Percentiles rank a stretch among this genome's conserved stretches.
Conservation (phyloP, 2,888 invertebrate species). For the Meta bourneti region DNA sequence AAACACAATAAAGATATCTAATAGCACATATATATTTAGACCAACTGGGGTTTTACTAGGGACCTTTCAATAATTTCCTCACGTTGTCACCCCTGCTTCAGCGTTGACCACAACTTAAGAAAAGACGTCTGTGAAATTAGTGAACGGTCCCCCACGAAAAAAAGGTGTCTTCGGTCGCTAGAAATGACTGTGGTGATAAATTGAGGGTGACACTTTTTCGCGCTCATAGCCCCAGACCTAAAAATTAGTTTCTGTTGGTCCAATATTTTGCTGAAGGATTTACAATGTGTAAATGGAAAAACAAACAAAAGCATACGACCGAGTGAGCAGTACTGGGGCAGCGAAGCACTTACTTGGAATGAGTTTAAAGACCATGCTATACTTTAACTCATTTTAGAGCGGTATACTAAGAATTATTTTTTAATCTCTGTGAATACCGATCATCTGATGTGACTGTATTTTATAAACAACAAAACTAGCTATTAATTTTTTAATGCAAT, state of each 20-base stretch:
- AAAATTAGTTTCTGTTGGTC: conserved; percentile 39
- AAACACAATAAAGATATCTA: no score
- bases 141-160: neutral
- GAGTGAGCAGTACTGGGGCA: neutral
- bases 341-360: neutral
- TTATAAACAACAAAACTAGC: no score
- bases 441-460: no score
- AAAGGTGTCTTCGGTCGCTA: conserved; percentile 16
- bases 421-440: no score
- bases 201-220: conserved; percentile 44
- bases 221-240: conserved; percentile 32
- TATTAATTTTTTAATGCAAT: no score
- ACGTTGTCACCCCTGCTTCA: no score
- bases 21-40: no score
- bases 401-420: no score
- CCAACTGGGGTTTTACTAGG: no score
- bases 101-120: no score
- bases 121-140: neutral
- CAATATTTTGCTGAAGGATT: conserved; percentile 43
- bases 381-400: neutral
- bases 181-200: conserved; percentile 36
- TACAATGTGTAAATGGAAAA: conserved; percentile 22
- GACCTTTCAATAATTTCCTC: no score
- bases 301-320: conserved; percentile 17
- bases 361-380: neutral